A percentile compares a stretch with the other conserved stretches of the same genome.
Evolutionary conservation across 2,113 vertebrate species (phyloP).

Genomic region (Cyanistes caeruleus): DNA sequence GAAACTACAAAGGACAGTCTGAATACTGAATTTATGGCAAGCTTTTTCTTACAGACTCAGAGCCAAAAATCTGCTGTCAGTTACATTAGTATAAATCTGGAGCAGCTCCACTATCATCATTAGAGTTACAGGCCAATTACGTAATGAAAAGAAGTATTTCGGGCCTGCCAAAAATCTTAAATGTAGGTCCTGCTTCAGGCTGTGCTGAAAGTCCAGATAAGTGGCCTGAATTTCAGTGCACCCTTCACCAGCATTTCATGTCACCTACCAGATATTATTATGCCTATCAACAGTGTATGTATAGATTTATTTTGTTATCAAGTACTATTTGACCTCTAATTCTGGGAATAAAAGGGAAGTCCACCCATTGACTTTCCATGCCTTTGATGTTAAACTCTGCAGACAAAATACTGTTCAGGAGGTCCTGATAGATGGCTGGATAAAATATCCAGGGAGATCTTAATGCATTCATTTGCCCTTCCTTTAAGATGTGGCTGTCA

Average conservation of each 20-base stretch:
- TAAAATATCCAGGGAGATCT: slow-evolving; percentile 43
- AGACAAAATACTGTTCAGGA: background rate
- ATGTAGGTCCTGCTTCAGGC: slow-evolving; percentile 40
- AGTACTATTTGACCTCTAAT: slow-evolving; percentile 24
- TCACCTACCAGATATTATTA: slow-evolving; percentile 3
- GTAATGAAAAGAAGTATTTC: slow-evolving; percentile 61
- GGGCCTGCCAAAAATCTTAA: slow-evolving; percentile 60
- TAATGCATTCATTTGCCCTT: slow-evolving; percentile 28
- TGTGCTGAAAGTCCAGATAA: background rate
- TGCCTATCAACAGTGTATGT: background rate
- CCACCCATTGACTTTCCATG: background rate
- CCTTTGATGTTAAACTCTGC: slow-evolving; percentile 36
- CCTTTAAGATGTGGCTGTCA: background rate
- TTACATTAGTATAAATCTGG: slow-evolving; percentile 64
- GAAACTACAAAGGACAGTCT: slow-evolving; percentile 33
- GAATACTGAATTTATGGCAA: slow-evolving; percentile 48
- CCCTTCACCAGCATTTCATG: background rate
- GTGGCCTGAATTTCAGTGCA: slow-evolving; percentile 45
- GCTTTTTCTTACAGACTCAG: slow-evolving; percentile 35
- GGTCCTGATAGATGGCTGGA: slow-evolving; percentile 10
- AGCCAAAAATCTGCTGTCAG: slow-evolving; percentile 68
- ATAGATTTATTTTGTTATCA: background rate
- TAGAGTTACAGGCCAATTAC: slow-evolving; percentile 68
- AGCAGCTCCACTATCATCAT: slow-evolving; percentile 66
- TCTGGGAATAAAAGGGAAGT: background rate